Evolutionary conservation across 2,888 invertebrate species (phyloP), one percentile per base, ranked within the genome.

Genomic region (Athetis lepigone): DNA sequence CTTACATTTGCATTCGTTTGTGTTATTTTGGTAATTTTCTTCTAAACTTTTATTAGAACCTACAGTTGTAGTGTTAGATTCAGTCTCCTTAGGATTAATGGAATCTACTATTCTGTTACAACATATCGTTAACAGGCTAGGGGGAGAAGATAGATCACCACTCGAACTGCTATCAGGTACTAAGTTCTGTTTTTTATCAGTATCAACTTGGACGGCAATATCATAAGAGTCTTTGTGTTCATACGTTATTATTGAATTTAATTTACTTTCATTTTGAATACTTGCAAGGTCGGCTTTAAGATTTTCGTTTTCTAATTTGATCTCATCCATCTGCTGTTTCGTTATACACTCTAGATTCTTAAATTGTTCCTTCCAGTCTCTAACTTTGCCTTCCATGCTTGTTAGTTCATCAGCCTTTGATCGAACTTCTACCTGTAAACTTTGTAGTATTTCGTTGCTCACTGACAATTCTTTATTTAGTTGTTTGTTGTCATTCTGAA

Each of bases 71-170:
- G 84, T 81, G 40, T 77, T 77, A 11, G 67, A 75, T 13, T 85
- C 83, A 39, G 58, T 79, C 43, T 88, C 85, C 36, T 79, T 85
- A 2, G 80, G 80, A 43, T 90, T 83, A 54, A 92, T 83, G 33
- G 62, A 60, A 39, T 91, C 86, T 45, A 88, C 70, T 51, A 93
- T 87, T 83, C 73, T 91, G 61, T 90, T 87, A 68, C 87, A 92
- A 68, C 92, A 91, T 63, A 93, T 88, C 25, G 88, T 91, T 33
- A 89, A 64, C n/a, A 94, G 83, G 76, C 90, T 93, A 39, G 85
- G 88, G 13, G 92, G 92, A n/a, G 88, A 85, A 29, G 81, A 75
- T 3, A 70, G 66, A 61, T 84, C 82, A 23, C 40, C 27, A 43
- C 64, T 54, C 23, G 74, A 66, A 36, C 58, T 62, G 23, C 21